phyloP scores from a whole-genome alignment of 2,113 vertebrate species.

The Plecotus auritus region DNA sequence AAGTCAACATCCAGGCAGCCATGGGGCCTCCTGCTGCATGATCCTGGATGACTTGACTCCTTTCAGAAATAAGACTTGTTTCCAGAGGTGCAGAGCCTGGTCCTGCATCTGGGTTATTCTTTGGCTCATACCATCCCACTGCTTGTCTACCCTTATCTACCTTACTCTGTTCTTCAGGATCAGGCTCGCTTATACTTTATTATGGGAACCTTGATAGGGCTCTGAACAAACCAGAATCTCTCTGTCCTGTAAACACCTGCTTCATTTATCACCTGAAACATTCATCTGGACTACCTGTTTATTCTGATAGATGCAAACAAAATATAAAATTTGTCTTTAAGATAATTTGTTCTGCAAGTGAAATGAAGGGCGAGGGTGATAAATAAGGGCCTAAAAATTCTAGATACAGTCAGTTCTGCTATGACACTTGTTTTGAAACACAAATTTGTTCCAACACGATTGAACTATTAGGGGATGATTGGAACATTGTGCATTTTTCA shows the following conservation, averaged over 20 bases:
- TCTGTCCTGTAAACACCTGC: background rate
- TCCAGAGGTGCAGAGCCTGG: background rate
- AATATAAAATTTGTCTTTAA: background rate
- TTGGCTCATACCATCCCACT: background rate
- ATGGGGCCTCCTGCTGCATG: background rate
- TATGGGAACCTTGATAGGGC: background rate
- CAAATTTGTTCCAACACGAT: background rate
- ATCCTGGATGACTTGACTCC: background rate
- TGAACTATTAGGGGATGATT: background rate
- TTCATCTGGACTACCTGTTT: background rate
- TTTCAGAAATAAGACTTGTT: background rate
- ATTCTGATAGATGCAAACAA: slow-evolving; percentile 7
- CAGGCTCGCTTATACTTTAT: background rate
- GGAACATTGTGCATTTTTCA: background rate
- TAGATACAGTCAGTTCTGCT: background rate
- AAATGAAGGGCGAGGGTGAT: background rate
- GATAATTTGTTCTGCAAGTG: slow-evolving; percentile 32
- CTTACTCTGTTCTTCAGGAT: background rate
- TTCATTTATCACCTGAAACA: background rate
- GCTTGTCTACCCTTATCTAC: background rate
- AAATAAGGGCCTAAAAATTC: background rate
- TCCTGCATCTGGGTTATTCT: background rate
- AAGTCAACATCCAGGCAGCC: background rate
- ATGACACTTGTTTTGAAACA: background rate
- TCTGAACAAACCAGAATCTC: background rate